Evolutionary conservation across 2,113 vertebrate species (phyloP).

Genomic region (Zapornia atra): DNA sequence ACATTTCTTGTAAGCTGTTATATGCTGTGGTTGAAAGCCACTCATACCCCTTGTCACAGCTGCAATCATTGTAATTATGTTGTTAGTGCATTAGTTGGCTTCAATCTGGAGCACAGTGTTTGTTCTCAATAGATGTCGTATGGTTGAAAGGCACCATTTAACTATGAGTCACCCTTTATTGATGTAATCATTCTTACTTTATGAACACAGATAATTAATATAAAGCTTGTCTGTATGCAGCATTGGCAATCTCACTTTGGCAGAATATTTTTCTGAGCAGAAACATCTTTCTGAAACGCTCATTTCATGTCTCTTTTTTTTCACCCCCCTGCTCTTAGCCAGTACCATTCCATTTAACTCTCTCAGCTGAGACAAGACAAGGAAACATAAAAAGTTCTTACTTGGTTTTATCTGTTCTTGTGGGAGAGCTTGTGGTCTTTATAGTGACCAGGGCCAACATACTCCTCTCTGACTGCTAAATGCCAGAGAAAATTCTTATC

Average conservation of each 20-base stretch:
- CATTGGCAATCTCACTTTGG: not conserved
- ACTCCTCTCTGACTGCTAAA: not conserved
- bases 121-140: constrained; percentile 45
- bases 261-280: not conserved
- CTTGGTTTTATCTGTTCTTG: not conserved
- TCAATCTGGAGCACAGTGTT: constrained; percentile 49
- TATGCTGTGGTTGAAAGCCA: not conserved
- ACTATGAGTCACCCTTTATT: constrained; percentile 66
- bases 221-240: constrained; percentile 28
- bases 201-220: constrained; percentile 67
- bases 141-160: constrained; percentile 62
- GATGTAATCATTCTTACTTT: constrained; percentile 66
- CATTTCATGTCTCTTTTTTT: not conserved
- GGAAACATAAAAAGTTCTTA: not conserved
- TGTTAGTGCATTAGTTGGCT: constrained; percentile 55
- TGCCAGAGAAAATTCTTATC: not conserved
- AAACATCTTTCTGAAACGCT: not conserved
- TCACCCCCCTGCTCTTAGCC: not conserved
- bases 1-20: constrained; percentile 4
- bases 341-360: not conserved
- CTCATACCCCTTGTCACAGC: constrained; percentile 17
- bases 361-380: not conserved
- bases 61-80: constrained; percentile 53
- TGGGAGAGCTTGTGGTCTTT: not conserved
- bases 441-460: not conserved